Evolutionary conservation across 2,888 invertebrate species (phyloP), one percentile per base, ranked within the genome.

Genomic region (Nipponacmea schrenckii): DNA sequence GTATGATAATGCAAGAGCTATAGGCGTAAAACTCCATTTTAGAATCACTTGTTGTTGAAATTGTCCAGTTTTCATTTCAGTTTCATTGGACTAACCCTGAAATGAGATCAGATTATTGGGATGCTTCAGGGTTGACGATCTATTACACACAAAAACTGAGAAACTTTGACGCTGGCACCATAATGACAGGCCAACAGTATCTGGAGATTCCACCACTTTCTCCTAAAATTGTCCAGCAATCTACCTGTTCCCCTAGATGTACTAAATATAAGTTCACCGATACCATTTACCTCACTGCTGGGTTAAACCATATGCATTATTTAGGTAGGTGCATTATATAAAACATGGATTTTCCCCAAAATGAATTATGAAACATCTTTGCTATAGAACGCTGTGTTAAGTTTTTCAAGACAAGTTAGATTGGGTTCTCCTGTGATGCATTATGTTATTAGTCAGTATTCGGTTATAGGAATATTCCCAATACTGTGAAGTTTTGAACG

Each of bases 301-400:
- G 56, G 2, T 62, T 68, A n/a, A 68, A 68, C 17, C 68, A 68
- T 39, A 68, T 68, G 68, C 68, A 68, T 27, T 68, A 68, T 44
- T 31, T 68, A 20, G 68, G 68, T 68, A 39, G 4, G 68, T 68
- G 39, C 20, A 66, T 15, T 46, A 1, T 44, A 66, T 45, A 24
- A 15, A 10, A 15, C 26, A 20, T 26, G 5, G 7, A 65, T 39
- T 44, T 39, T 39, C 39, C 39, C 39, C 39, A 39, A 8, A 7
- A 39, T 39, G 39, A 39, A 10, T 39, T 39, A 1, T 8, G 39
- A 39, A 39, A 39, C 10, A 39, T 8, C 8, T 39, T 39, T 7
- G 1, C 39, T 10, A 39, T 39, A 10, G 39, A 39, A 39, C 39
- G 39, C 10, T 8, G 1, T 10, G 39, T 39, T 10, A 7, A n/a